Evolutionary conservation across 92 coral and sea anemone genomes (phyloP), one percentile per base, ranked within the genome.

Genomic region (Umimayanthus kanabou): DNA sequence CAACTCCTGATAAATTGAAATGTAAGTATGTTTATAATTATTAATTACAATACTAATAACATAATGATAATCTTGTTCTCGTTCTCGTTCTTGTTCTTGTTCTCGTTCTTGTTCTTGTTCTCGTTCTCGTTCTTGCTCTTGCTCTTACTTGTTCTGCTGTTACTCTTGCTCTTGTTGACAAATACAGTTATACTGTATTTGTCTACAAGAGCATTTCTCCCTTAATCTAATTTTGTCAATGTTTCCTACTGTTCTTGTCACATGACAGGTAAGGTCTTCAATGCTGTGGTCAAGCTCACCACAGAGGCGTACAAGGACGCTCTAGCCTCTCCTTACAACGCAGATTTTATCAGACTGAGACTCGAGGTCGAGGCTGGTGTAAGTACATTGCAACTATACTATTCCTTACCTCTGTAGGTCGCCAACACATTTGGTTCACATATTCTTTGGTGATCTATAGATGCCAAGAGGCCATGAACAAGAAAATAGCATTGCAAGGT

Each of bases 1-100:
- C 85, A 64, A 65, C 85, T 81, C 74, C 85, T 15, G 85, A 81
- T 39, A 81, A 81, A 81, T 76, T 81, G 45, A 39, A 37, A n/a
- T 81, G 85, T 81, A 28, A 81, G 85, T 81, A 64, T 71, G 73
- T 22, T 33, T 33, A 33, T 33, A 33, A 0, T 7, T 23, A n/a
- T 25, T 23, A 25, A 70, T 23, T 26, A 70, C 33, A 69, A 23
- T 23, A 70, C 26, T 26, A 70, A 71, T 26, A 71, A 0, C 2
- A 0, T 33, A 33, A 40, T 39, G 0, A 39, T 30, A n/a, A 69
- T 69, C 11, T 7, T n/a, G 6, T 2, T 28, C 37, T 33, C 14
- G 20, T 53, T 13, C 20, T 13, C 6, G 50, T 53, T 53, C 4
- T 13, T 53, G 58, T 53, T 53, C 3, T 11, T 53, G 2, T 4